Base-by-base conservation (phyloP, 2,113 vertebrate genomes). In the Mionectes macconnelli region DNA sequence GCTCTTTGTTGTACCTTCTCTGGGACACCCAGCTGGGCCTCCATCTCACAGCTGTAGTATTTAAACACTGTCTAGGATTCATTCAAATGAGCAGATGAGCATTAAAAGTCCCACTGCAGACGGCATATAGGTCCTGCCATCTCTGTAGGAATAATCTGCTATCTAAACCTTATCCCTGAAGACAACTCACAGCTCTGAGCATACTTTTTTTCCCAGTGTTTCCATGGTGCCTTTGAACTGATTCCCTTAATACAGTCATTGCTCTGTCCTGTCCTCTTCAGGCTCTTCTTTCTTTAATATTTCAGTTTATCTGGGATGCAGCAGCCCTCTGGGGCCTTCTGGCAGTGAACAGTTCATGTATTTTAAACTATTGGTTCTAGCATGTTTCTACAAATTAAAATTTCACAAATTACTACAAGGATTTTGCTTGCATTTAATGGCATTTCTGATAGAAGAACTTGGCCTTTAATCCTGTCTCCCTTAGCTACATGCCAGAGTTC, bases 371-470 rank as follows among this genome's bases (percentile, higher is more conserved):
- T 53, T 63, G 42, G 67, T 91, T 59, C 59, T 73, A 90, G 39
- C 22, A 49, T 77, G 27, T 87, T 96, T 93, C 92, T 83, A 40
- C 33, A 93, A 88, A 96, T 96, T 93, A 83, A 86, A 94, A 95
- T 85, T 57, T 50, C 39, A 55, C 82, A 91, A 80, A 95, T 86
- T 91, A 94, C 75, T 69, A 10, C 67, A 60, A 69, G 8, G 42
- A 80, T 77, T 85, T 63, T 90, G 35, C 85, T 93, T 91, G 91
- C 59, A 88, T 77, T 85, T 94, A 93, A 80, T 81, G 68, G 31
- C 37, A 83, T 84, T 91, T 90, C 68, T 95, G 75, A 84, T 72
- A 70, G 55, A 75, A 89, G 81, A 88, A 81, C n/a, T 91, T 87
- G 93, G 86, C 80, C 80, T 92, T 95, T 93, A 96, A 95, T 92